Conservation (phyloP, 1,140 invertebrate species). For the Acyrthosiphon pisum region DNA sequence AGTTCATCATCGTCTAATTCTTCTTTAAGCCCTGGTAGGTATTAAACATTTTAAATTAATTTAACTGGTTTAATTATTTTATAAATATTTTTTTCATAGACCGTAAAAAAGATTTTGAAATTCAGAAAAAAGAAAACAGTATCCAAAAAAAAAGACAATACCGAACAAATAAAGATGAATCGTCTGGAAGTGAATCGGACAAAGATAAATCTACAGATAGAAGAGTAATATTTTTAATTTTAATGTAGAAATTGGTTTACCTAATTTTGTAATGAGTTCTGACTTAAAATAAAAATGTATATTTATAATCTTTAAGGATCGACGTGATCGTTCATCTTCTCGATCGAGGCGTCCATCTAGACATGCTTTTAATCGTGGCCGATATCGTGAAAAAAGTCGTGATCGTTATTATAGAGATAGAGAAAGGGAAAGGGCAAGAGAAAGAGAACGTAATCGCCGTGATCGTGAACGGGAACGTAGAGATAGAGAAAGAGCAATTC, state of each 20-base stretch:
- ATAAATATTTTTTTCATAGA: neutral
- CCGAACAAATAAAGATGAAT: conserved; percentile 81
- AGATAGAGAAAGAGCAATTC: conserved; percentile 60
- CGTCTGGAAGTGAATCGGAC: conserved; percentile 70
- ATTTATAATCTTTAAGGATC: conserved; percentile 30
- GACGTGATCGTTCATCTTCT: conserved; percentile 58
- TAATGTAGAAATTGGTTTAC: neutral
- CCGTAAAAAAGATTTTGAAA: conserved; percentile 73
- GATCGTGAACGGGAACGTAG: conserved; percentile 65
- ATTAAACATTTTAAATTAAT: neutral
- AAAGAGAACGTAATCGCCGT: conserved; percentile 64
- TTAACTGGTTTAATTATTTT: neutral
- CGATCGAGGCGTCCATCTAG: conserved; percentile 62
- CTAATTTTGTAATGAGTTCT: neutral
- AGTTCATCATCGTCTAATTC: conserved; percentile 50
- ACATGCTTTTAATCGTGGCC: conserved; percentile 60
- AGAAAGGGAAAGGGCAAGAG: conserved; percentile 60
- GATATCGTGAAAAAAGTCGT: conserved; percentile 62
- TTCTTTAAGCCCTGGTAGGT: conserved; percentile 33
- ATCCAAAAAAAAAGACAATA: conserved; percentile 85
- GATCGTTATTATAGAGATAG: conserved; percentile 63
- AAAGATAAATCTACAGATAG: conserved; percentile 58
- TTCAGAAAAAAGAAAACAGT: conserved; percentile 77
- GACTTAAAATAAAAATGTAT: neutral
- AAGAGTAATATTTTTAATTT: conserved; percentile 51